Base-by-base conservation (phyloP, 2,113 vertebrate species). In the Electrona antarctica region DNA sequence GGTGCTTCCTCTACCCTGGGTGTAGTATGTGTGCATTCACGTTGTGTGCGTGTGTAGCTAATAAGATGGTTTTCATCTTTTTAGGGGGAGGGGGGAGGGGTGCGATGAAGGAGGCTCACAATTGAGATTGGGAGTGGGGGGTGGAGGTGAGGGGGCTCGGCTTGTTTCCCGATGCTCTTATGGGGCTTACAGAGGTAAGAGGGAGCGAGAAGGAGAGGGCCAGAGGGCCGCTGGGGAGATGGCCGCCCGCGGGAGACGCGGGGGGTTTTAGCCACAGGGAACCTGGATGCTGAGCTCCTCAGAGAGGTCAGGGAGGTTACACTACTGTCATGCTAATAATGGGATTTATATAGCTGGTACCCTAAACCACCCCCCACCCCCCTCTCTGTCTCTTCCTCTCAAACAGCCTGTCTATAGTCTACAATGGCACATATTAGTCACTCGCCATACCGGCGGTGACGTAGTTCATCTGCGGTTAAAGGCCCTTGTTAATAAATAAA, bases 271-370 rank as follows among this genome's bases (percentile, higher is more conserved):
- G 74, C 65, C 47, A 33, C 12, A 57, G 52, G 82, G 78, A 61
- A 64, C 14, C 4, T 71, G 76, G 80, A 78, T 63, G 72, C 87
- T 90, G 89, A 88, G 85, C 90, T 87, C 75, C 76, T 60, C 65
- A 6, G 49, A 89, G 84, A 89, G 91, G 90, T 93, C 91, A 85
- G 46, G 33, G 79, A 89, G 91, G 91, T 92, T 85, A 90, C 60
- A 64, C 87, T 90, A 89, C 93, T 91, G 91, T 93, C 91, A 92
- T 82, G 88, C 90, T 91, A 93, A 93, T 91, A 92, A 92, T 86
- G 62, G 87, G 91, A 93, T 91, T 88, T 88, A 74, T 87, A 87
- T 87, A 66, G 79, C 85, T 76, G 73, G 85, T 46, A 69, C 61
- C 14, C 65, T 41, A 41, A 41, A 41, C 33, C 33, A 41, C 52